phyloP scores from a whole-genome alignment of 2,888 invertebrate genomes.

The Omphaloscelis lunosa region DNA sequence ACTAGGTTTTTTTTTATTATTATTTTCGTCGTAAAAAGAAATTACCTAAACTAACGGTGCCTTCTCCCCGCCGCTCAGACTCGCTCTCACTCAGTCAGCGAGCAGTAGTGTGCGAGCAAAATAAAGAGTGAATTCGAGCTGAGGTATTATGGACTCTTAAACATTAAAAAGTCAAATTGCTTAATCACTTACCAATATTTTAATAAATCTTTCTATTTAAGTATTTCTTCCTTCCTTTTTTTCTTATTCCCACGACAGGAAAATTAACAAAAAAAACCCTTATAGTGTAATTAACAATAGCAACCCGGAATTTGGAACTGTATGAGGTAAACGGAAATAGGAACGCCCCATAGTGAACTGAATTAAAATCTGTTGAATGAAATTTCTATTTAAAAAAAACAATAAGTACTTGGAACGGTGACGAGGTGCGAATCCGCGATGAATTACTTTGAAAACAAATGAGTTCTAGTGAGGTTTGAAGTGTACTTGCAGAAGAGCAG shows the following conservation, averaged over 20 bases:
- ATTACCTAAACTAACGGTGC: too few relatives aligned
- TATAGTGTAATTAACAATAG: conserved; percentile 13
- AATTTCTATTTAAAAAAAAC: not conserved
- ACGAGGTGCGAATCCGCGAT: not conserved
- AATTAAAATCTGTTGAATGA: not conserved
- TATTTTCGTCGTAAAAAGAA: too few relatives aligned
- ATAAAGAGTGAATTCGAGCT: too few relatives aligned
- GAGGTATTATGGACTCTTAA: too few relatives aligned
- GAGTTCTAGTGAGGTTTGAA: not conserved
- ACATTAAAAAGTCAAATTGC: not conserved
- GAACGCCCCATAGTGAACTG: not conserved
- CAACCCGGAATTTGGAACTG: not conserved
- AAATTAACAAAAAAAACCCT: not conserved
- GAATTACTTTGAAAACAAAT: not conserved
- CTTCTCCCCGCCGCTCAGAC: too few relatives aligned
- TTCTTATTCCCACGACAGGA: not conserved
- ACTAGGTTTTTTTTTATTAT: too few relatives aligned
- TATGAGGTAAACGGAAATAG: not conserved
- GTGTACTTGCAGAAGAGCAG: too few relatives aligned
- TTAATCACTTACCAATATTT: not conserved
- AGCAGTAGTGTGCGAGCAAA: too few relatives aligned
- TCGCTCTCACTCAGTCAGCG: too few relatives aligned
- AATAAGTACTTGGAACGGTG: not conserved
- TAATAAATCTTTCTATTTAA: not conserved
- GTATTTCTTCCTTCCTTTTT: not conserved